These are phyloP conservation scores for Sinella curviseta DNA, from an alignment of 1,140 invertebrate genomes.

Conservation along the genomic window DNA sequence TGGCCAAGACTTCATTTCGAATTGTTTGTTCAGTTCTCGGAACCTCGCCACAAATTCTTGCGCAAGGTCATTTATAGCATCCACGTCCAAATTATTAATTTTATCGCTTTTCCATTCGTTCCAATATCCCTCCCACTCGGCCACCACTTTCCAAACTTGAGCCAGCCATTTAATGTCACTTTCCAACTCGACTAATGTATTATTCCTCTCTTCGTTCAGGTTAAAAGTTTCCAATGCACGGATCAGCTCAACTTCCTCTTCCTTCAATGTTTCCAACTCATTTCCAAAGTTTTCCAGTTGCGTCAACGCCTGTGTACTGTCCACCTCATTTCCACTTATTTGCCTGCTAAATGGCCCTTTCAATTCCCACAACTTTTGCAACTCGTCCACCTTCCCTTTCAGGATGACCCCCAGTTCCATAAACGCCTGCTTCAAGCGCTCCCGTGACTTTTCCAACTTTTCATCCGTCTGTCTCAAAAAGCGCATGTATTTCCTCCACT, in stretches of 20 bases:
- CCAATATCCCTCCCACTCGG: neutral
- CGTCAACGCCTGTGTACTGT: conserved; percentile 63
- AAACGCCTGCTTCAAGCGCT: conserved; percentile 69
- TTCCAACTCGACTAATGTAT: neutral
- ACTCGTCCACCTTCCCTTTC: conserved; percentile 62
- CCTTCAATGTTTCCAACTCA: conserved; percentile 63
- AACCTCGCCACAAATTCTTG: neutral
- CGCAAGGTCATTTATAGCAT: neutral
- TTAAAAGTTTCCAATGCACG: conserved; percentile 63
- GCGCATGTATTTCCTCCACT: conserved; percentile 68
- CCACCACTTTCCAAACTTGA: neutral
- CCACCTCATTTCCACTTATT: conserved; percentile 53
- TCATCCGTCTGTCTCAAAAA: conserved; percentile 66
- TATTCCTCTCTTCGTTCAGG: neutral
- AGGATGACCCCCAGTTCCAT: conserved; percentile 66
- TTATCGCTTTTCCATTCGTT: neutral
- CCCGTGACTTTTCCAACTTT: conserved; percentile 68
- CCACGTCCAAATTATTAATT: neutral
- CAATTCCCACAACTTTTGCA: conserved; percentile 64
- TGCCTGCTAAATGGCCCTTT: conserved; percentile 54
- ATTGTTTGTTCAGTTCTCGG: neutral
- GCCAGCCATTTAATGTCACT: neutral
- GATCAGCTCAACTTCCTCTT: conserved; percentile 66
- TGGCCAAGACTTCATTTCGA: neutral
- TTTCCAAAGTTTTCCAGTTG: conserved; percentile 63